Evolutionary conservation across 2,888 invertebrate species (phyloP).

Genomic region (Standfussiana lucernea): DNA sequence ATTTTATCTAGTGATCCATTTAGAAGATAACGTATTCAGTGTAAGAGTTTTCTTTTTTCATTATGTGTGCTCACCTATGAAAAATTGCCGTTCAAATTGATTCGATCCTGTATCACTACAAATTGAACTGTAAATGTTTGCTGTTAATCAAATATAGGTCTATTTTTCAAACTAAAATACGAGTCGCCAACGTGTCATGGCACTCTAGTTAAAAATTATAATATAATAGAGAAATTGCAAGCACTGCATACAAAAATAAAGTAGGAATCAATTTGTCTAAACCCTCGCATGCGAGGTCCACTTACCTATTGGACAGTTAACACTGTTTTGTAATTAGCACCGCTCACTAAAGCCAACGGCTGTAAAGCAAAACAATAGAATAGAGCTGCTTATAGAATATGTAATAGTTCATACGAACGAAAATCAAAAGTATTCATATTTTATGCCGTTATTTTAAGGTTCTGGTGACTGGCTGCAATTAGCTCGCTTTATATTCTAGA

Average conservation of each 20-base stretch:
- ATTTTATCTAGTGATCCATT: slow-evolving; percentile 74
- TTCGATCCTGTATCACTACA: neutral
- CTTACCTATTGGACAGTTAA: slow-evolving; percentile 26
- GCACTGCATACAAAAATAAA: slow-evolving; percentile 36
- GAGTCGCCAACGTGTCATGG: neutral
- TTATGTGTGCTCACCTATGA: slow-evolving; percentile 24
- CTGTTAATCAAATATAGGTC: neutral
- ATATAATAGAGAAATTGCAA: slow-evolving; percentile 33
- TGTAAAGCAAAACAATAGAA: slow-evolving; percentile 14
- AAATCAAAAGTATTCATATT: neutral
- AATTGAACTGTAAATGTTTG: neutral
- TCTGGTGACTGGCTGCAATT: neutral
- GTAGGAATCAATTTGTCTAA: slow-evolving; percentile 50
- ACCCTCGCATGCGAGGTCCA: slow-evolving; percentile 20
- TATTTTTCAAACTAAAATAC: neutral
- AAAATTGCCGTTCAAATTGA: slow-evolving; percentile 20
- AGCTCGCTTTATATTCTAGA: neutral
- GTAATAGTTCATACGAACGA: neutral
- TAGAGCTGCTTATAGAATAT: neutral
- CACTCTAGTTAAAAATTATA: slow-evolving; percentile 38
- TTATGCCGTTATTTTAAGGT: neutral
- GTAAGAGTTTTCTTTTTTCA: slow-evolving; percentile 41
- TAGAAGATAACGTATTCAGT: slow-evolving; percentile 59
- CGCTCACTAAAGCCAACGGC: slow-evolving; percentile 18
- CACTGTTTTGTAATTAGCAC: slow-evolving; percentile 42